Evolutionary conservation across 2,113 vertebrate genomes (phyloP), one percentile per base, ranked within the genome.

Genomic region (Nyctibius bracteatus): DNA sequence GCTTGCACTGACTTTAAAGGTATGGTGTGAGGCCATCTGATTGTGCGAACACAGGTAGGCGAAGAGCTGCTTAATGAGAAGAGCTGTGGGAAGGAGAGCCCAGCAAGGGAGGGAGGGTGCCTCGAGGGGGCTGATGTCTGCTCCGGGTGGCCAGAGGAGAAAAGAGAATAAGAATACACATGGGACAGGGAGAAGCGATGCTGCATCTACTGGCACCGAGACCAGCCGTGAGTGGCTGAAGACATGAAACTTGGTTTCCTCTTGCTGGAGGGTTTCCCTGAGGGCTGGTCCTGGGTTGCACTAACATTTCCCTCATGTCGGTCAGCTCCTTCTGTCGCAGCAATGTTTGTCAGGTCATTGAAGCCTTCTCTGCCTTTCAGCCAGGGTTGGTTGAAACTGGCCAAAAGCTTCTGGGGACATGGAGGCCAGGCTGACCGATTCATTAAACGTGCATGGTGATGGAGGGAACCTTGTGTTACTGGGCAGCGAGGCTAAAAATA

Each of bases 291-390:
- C n/a, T 41, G 46, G 44, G 61, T 41, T 19, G 22, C 51, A 9
- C 35, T 18, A 58, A 13, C 24, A 23, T 43, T n/a, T 59, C 23
- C 49, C 21, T 75, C 23, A 62, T 1, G 7, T 23, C 7, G 10
- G 35, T 51, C 47, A 68, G 37, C 43, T 58, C 66, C 75, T 23
- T 54, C 67, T 80, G 62, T 71, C 5, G 0, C 37, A 6, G 75
- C 8, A 61, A 30, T 0, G 0, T n/a, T 71, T 66, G 80, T 67
- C 43, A 10, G 7, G 21, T 15, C 1, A 0, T 9, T 43, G 63
- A 59, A 81, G 28, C 72, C 77, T 74, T 67, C 77, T 74, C 67
- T 58, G 66, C 75, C 4, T 5, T 92, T 82, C 71, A 35, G 30
- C 44, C 39, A 55, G 39, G 8, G 3, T 9, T 39, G 72, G 15